A percentile compares a stretch with the other conserved stretches of the same genome.
Evolutionary conservation across 2,113 vertebrate genomes (phyloP).

Genomic region (Clupea harengus): DNA sequence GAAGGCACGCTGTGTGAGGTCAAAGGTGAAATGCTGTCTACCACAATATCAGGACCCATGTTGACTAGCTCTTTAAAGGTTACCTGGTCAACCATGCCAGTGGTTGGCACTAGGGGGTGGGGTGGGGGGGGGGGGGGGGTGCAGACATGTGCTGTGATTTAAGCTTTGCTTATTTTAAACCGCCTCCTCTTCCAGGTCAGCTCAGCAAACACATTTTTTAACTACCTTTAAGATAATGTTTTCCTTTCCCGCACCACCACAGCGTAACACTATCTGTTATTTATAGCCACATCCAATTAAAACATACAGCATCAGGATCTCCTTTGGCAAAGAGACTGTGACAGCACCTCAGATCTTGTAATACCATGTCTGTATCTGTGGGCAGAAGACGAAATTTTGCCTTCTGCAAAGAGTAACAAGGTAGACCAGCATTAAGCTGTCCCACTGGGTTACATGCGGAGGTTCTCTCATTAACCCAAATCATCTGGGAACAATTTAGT

Average conservation of each 20-base stretch:
- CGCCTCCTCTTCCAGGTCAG: not conserved
- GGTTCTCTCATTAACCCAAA: not conserved
- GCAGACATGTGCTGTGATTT: conserved; percentile 50
- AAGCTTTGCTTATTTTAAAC: conserved; percentile 13
- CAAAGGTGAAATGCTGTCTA: conserved; percentile 10
- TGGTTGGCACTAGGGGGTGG: not conserved
- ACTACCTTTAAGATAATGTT: not conserved
- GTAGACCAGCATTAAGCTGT: not conserved
- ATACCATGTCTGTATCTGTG: not conserved
- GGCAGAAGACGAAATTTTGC: not conserved
- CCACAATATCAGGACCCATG: not conserved
- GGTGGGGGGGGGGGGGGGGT: not conserved
- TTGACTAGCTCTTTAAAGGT: not conserved
- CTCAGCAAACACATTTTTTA: not conserved
- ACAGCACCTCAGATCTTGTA: not conserved
- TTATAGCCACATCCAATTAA: not conserved
- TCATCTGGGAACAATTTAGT: not conserved
- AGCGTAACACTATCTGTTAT: not conserved
- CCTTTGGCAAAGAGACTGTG: not conserved
- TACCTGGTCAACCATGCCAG: not conserved
- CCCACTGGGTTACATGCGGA: not conserved
- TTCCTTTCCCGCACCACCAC: not conserved
- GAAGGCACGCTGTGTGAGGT: not conserved
- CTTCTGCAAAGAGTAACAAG: not conserved
- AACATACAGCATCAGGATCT: not conserved